Conservation (phyloP, 23 tunicate genomes). For the Halocynthia roretzi region DNA sequence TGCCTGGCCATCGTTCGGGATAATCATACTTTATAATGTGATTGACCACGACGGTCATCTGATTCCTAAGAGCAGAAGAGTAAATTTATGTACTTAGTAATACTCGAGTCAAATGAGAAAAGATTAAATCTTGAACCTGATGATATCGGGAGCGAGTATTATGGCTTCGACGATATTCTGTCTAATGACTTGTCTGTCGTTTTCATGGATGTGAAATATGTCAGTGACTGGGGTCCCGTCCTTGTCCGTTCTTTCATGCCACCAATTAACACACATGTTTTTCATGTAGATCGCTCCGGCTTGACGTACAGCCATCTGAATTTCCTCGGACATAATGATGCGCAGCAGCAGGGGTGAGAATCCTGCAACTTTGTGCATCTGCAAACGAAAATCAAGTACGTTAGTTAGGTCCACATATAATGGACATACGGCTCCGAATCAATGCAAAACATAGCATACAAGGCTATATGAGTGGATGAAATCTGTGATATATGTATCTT, state of each 20-base stretch:
- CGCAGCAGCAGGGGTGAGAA: constrained; percentile 82
- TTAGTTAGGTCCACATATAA: too few species aligned
- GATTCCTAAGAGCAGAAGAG: constrained; percentile 34
- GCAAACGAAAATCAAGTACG: not conserved
- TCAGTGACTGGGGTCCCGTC: constrained; percentile 59
- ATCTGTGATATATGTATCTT: too few species aligned
- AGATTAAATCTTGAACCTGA: constrained; percentile 27
- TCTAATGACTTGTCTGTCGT: constrained; percentile 65
- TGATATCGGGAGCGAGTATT: constrained; percentile 84
- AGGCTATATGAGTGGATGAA: too few species aligned
- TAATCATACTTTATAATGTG: constrained; percentile 86
- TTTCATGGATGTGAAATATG: constrained; percentile 89
- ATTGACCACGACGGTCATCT: constrained; percentile 69
- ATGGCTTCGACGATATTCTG: constrained; percentile 96
- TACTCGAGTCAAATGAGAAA: not conserved
- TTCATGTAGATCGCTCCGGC: constrained; percentile 95
- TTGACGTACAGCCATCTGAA: constrained; percentile 80
- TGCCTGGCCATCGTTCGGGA: constrained; percentile 88
- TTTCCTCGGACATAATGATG: constrained; percentile 79
- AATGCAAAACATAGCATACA: too few species aligned
- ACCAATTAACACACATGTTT: constrained; percentile 75
- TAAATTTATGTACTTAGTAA: not conserved
- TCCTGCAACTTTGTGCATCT: constrained; percentile 91
- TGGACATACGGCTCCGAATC: too few species aligned
- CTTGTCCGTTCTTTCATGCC: constrained; percentile 49